Evolutionary conservation across 2,888 invertebrate genomes (phyloP).

Genomic region (Nymphalis c-album): DNA sequence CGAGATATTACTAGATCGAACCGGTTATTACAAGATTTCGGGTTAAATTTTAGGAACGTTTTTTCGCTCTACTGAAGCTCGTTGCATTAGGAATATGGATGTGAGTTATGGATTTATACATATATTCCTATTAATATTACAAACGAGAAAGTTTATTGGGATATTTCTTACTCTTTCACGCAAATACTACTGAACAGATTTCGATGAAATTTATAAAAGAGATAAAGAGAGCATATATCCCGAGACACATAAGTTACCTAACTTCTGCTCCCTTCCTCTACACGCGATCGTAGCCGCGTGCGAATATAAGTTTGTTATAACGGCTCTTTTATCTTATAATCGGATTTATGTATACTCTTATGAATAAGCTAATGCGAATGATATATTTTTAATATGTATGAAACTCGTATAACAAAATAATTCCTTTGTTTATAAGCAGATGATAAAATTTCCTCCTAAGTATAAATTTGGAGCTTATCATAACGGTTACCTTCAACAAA

Average conservation of each 20-base stretch:
- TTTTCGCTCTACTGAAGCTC: constrained; percentile 18
- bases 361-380: not conserved
- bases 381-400: constrained; percentile 18
- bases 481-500: constrained; percentile 28
- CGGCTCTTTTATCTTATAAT: too few species aligned
- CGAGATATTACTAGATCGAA: constrained; percentile 45
- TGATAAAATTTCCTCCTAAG: constrained; percentile 27
- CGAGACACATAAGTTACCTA: too few species aligned
- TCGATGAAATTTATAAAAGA: too few species aligned
- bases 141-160: too few species aligned
- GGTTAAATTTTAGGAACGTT: constrained; percentile 36
- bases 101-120: not conserved
- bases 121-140: not conserved
- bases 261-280: too few species aligned
- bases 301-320: too few species aligned
- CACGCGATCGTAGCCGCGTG: too few species aligned
- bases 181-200: too few species aligned
- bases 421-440: constrained; percentile 32
- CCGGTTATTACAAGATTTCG: constrained; percentile 51
- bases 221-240: too few species aligned
- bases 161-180: too few species aligned
- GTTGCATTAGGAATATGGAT: not conserved
- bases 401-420: constrained; percentile 17
- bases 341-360: too few species aligned
- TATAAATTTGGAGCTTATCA: constrained; percentile 34